Conservation (phyloP, 2,113 vertebrate genomes). For the Pavo muticus region DNA sequence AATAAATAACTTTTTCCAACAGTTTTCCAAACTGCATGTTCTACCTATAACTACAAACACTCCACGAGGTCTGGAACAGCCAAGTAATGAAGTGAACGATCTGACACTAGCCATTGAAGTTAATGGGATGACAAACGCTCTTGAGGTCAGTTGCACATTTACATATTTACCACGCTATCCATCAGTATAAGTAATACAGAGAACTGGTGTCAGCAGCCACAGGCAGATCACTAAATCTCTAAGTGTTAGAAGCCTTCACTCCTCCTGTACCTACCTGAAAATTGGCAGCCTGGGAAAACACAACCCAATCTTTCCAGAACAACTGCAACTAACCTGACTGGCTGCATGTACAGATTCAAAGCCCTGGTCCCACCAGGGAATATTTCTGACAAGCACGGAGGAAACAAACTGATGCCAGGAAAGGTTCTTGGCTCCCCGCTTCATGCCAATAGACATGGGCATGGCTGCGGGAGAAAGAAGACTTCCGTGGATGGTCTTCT, state of each 20-base stretch:
- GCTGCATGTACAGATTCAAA: not conserved
- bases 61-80: not conserved
- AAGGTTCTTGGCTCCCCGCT: not conserved
- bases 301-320: not conserved
- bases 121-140: not conserved
- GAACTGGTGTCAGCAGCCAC: rapidly evolving
- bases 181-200: not conserved
- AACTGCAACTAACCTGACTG: not conserved
- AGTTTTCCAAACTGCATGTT: not conserved
- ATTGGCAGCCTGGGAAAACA: not conserved
- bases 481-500: not conserved
- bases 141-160: not conserved
- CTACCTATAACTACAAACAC: not conserved
- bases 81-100: not conserved
- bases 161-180: not conserved
- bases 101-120: not conserved
- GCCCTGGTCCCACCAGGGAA: not conserved
- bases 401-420: not conserved
- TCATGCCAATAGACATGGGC: rapidly evolving
- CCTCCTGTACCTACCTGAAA: not conserved
- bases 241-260: not conserved
- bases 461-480: not conserved
- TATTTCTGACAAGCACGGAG: not conserved
- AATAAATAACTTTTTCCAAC: not conserved
- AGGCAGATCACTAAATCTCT: not conserved